Percentiles rank a stretch among this genome's conserved stretches.
These are phyloP conservation scores for Strigamia maritima DNA, from an alignment of 2,888 invertebrate genomes.

Conservation along the genomic window DNA sequence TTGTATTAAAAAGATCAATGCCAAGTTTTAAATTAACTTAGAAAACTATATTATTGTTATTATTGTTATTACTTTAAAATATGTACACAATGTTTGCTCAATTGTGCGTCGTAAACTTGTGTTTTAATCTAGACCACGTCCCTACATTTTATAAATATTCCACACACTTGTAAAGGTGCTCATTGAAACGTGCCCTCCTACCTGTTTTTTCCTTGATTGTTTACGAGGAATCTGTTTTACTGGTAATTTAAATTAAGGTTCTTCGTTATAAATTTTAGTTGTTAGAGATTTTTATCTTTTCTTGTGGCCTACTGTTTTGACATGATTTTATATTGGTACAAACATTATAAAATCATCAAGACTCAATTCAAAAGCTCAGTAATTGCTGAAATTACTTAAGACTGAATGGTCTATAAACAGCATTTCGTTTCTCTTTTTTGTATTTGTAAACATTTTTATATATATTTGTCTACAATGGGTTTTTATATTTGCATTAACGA, in stretches of 20 bases:
- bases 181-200: background rate
- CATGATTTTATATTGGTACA: background rate
- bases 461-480: constrained; percentile 1
- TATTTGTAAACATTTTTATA: background rate
- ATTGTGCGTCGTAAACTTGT: background rate
- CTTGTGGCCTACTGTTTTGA: background rate
- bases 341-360: background rate
- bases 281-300: background rate
- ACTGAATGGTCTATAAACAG: background rate
- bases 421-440: background rate
- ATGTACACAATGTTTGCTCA: constrained; percentile 9
- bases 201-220: background rate
- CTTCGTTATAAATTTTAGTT: background rate
- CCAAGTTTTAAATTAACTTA: background rate
- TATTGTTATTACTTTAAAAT: background rate
- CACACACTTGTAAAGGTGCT: background rate
- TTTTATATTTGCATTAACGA: background rate
- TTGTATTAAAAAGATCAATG: background rate
- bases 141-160: background rate
- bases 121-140: background rate
- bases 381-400: background rate
- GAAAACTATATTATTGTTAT: background rate
- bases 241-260: background rate
- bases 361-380: background rate
- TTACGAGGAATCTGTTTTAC: background rate